These are phyloP conservation scores for Melieria picta DNA, from an alignment of 2,888 invertebrate species.

Conservation along the genomic window DNA sequence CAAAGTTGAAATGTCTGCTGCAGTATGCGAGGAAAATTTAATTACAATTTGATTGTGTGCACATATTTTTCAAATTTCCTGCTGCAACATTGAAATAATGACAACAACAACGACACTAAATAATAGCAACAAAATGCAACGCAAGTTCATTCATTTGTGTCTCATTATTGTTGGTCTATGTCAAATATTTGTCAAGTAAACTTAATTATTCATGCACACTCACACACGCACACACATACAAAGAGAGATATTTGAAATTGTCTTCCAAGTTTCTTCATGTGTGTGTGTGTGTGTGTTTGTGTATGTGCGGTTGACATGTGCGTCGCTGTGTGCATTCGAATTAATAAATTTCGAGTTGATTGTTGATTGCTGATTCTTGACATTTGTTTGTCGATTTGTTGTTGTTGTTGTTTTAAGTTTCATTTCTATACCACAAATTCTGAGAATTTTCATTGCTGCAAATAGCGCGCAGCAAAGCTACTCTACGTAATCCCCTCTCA, in stretches of 20 bases:
- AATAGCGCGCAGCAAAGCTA: background rate
- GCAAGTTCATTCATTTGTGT: too few relatives aligned
- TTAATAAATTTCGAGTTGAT: slow-evolving; percentile 24
- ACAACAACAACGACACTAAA: background rate
- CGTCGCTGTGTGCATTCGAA: slow-evolving; percentile 14
- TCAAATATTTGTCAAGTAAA: slow-evolving; percentile 28
- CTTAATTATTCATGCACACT: slow-evolving; percentile 16
- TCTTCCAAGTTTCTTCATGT: background rate
- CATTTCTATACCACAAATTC: slow-evolving; percentile 3
- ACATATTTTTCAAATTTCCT: background rate
- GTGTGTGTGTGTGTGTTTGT: too few relatives aligned
- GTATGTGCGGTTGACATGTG: too few relatives aligned
- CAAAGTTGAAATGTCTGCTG: background rate
- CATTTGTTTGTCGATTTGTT: slow-evolving; percentile 5
- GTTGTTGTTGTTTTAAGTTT: slow-evolving; percentile 1
- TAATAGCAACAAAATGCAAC: background rate
- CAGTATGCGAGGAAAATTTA: slow-evolving; percentile 23
- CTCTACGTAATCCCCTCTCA: too few relatives aligned
- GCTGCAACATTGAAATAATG: slow-evolving; percentile 1
- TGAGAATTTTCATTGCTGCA: slow-evolving; percentile 11
- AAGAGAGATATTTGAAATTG: background rate
- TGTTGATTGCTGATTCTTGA: slow-evolving; percentile 1
- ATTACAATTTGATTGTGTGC: slow-evolving; percentile 29
- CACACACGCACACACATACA: background rate
- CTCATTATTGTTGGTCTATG: slow-evolving; percentile 18